Base-by-base conservation (phyloP, 2,888 invertebrate genomes). In the Antitype chi region DNA sequence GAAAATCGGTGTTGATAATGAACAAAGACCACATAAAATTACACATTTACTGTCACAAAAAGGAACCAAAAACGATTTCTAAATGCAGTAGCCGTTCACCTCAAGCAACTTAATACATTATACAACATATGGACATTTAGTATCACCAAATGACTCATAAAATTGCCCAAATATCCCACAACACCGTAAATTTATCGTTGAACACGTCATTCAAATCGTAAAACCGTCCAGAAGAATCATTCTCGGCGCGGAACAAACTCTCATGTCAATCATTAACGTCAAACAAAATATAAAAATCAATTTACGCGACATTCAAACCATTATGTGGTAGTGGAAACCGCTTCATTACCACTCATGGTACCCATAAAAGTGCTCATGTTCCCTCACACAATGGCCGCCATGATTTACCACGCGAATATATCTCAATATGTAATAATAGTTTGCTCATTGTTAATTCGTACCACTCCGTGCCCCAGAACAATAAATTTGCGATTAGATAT, bases 281-380 rank as follows among this genome's bases (percentile, higher is more conserved):
- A 97, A 97, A 97, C 97, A 96, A 96, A 96, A 92, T 95, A 96
- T 96, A 95, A 96, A 96, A 96, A 94, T 94, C 93, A 95, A 96
- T 96, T 96, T 94, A 95, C 93, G 88, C 91, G 85, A 90, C 92
- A 93, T 93, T 92, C 88, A 90, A 86, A 89, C 92, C 88, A 94
- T 95, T 94, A 95, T 95, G 95, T 87, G 93, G 92, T 89, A 90
- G 91, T 91, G 91, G 89, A 93, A 94, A 96, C 91, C 90, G 93
- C 96, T 96, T 96, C 96, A 97, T 96, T 96, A 95, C 93, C 90
- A 93, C 94, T 94, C 91, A 90, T 88, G 88, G 90, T 86, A 88
- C 89, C 91, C 91, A 94, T 95, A 95, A 96, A 94, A 91, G 91
- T 91, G 87, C 91, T 91, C 88, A 90, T 91, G 90, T 89, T 79